A percentile compares a stretch with the other conserved stretches of the same genome.
Conservation (phyloP, 2,797 vertebrate genomes). For the Telmatherina bonti region DNA sequence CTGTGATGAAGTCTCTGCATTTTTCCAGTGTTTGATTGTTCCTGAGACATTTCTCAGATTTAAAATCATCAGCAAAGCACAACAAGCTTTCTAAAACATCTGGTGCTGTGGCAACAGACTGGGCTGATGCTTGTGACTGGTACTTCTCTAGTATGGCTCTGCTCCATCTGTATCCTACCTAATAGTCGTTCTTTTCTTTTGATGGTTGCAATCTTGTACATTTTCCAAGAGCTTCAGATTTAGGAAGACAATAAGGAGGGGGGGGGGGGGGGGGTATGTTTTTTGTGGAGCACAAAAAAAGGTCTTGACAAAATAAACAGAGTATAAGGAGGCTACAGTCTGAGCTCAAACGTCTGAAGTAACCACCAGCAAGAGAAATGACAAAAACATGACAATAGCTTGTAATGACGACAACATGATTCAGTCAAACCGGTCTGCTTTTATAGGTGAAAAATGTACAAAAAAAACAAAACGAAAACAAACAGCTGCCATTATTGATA, state of each 20-base stretch:
- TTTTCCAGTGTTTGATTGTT: slow-evolving; percentile 69
- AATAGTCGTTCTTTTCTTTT: slow-evolving; percentile 23
- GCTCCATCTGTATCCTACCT: slow-evolving; percentile 52
- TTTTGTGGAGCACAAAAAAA: slow-evolving; percentile 11
- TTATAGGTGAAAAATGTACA: slow-evolving; percentile 64
- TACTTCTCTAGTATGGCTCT: slow-evolving; percentile 54
- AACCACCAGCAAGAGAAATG: slow-evolving; percentile 65
- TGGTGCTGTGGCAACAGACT: slow-evolving; percentile 20
- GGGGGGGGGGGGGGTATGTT: slow-evolving; percentile 18
- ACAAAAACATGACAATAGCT: slow-evolving; percentile 63
- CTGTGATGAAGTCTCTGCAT: slow-evolving; percentile 25
- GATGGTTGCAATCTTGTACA: slow-evolving; percentile 30
- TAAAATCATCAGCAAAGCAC: slow-evolving; percentile 39
- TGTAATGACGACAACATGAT: slow-evolving; percentile 71
- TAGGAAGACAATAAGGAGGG: slow-evolving; percentile 40
- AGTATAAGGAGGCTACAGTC: slow-evolving; percentile 34
- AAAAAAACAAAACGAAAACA: slow-evolving; percentile 54
- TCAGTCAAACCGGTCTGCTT: slow-evolving; percentile 82
- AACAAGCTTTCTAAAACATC: slow-evolving; percentile 4
- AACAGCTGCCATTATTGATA: slow-evolving; percentile 87
- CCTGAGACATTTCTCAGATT: slow-evolving; percentile 55
- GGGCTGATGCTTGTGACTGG: slow-evolving; percentile 33
- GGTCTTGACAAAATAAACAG: slow-evolving; percentile 17
- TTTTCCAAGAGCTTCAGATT: slow-evolving; percentile 51
- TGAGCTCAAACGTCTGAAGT: slow-evolving; percentile 57